A percentile compares a stretch with the other conserved stretches of the same genome.
phyloP scores from a whole-genome alignment of 2,888 invertebrate species.

The Philereme vetulata region DNA sequence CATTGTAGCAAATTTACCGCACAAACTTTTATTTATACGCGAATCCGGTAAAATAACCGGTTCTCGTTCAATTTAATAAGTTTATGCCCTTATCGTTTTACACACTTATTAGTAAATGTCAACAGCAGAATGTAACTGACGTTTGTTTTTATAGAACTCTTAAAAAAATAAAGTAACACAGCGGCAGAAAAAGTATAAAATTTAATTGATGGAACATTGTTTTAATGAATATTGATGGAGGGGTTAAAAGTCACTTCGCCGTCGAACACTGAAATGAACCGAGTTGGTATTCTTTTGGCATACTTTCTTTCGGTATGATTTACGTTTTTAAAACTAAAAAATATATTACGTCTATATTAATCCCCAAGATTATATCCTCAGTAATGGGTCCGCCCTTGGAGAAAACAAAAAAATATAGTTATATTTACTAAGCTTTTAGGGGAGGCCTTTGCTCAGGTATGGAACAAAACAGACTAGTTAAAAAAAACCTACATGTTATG shows the following conservation, averaged over 20 bases:
- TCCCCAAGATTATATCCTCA: too few species aligned
- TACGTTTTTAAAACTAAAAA: too few species aligned
- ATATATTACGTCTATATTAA: too few species aligned
- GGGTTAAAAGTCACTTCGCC: constrained; percentile 8
- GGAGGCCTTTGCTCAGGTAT: too few species aligned
- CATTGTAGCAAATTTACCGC: background rate
- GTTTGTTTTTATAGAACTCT: constrained; percentile 11
- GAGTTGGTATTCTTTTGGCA: too few species aligned
- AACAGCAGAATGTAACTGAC: constrained; percentile 19
- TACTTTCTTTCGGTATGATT: too few species aligned
- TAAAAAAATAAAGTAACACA: constrained; percentile 8
- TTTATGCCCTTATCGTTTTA: constrained; percentile 12
- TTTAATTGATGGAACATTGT: constrained; percentile 8
- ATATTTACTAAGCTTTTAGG: too few species aligned
- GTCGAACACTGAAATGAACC: too few species aligned
- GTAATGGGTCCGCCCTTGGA: too few species aligned
- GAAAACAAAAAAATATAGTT: too few species aligned
- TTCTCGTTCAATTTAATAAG: constrained; percentile 13
- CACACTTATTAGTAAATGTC: constrained; percentile 31
- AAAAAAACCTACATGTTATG: too few species aligned
- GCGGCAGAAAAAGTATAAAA: constrained; percentile 14
- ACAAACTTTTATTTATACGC: constrained; percentile 3
- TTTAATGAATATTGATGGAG: constrained; percentile 19
- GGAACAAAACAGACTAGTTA: too few species aligned
- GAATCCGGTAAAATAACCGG: constrained; percentile 4